phyloP scores from a whole-genome alignment of 2,797 vertebrate species.

The Mergus octosetaceus region DNA sequence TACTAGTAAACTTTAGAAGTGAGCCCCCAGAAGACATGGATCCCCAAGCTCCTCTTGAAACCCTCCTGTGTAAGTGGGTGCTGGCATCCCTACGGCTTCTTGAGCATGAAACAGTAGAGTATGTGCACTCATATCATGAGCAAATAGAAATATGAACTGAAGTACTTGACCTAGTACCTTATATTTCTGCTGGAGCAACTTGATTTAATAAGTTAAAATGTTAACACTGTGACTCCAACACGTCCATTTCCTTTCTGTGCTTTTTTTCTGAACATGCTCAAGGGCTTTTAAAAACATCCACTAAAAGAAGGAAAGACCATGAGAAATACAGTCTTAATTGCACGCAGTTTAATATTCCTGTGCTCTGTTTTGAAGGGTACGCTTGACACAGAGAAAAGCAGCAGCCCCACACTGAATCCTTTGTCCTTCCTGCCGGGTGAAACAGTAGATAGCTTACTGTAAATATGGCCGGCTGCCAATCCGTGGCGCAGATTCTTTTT shows the following conservation, averaged over 20 bases:
- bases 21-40: neutral
- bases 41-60: neutral
- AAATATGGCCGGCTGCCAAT: slow-evolving; percentile 83
- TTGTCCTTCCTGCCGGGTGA: slow-evolving; percentile 81
- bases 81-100: neutral
- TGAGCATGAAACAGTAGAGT: neutral
- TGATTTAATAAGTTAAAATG: slow-evolving; percentile 52
- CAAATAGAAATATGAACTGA: neutral
- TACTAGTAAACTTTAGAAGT: neutral
- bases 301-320: neutral
- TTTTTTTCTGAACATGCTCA: neutral
- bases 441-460: slow-evolving; percentile 84
- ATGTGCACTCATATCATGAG: accelerated
- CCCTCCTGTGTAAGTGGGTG: neutral
- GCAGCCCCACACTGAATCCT: slow-evolving; percentile 75
- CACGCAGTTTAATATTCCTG: slow-evolving; percentile 51
- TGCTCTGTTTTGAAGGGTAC: slow-evolving; percentile 61
- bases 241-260: neutral
- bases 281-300: neutral
- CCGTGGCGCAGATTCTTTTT: slow-evolving; percentile 83
- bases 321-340: neutral
- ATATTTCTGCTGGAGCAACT: slow-evolving; percentile 15
- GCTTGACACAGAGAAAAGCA: slow-evolving; percentile 62
- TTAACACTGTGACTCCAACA: neutral
- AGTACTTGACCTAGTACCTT: slow-evolving; percentile 26